Evolutionary conservation across 2,888 invertebrate species (phyloP), one percentile per base, ranked within the genome.

Genomic region (Neoitamus cyanurus): DNA sequence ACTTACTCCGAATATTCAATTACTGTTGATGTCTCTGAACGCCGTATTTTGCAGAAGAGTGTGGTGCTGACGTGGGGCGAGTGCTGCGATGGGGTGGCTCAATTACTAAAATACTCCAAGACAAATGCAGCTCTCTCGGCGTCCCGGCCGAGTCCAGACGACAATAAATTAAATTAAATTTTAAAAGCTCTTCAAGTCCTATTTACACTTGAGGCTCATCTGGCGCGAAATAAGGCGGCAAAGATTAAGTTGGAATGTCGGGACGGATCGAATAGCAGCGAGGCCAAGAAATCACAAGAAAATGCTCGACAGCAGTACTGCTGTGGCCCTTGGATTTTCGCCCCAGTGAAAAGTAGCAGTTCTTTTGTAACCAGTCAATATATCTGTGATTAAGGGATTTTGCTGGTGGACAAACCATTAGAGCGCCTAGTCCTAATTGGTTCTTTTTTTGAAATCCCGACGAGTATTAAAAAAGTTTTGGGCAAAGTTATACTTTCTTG

Each of bases 131-230:
- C 58, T 58, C 42, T 46, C 58, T 58, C 7, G 20, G 20, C 7
- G 2, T 28, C n/a, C n/a, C 31, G 77, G 25, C n/a, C 77, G 37
- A 5, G 13, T 11, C 28, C 25, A 77, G 46, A 46, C 36, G 46
- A 77, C 37, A 77, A 77, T 46, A 77, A 77, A 77, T 77, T 46
- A 77, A 77, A 77, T 77, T 42, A 77, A 77, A 46, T 73, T 36
- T 46, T 46, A 77, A 46, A 77, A 77, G 77, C 46, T 46, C 77
- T 77, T 77, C 77, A 77, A 77, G 37, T 77, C 46, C 77, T 77
- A 77, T 77, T 77, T 77, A 42, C 77, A 77, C 77, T 77, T 42
- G 30, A 77, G 30, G 37, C 25, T 77, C 77, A 77, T 73, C 36
- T 73, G 73, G 36, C n/a, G 58, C 58, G 15, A 34, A 73, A 30